Evolutionary conservation across 2,797 vertebrate genomes (phyloP), one percentile per base, ranked within the genome.

Genomic region (Enteromius thamalakanensis): DNA sequence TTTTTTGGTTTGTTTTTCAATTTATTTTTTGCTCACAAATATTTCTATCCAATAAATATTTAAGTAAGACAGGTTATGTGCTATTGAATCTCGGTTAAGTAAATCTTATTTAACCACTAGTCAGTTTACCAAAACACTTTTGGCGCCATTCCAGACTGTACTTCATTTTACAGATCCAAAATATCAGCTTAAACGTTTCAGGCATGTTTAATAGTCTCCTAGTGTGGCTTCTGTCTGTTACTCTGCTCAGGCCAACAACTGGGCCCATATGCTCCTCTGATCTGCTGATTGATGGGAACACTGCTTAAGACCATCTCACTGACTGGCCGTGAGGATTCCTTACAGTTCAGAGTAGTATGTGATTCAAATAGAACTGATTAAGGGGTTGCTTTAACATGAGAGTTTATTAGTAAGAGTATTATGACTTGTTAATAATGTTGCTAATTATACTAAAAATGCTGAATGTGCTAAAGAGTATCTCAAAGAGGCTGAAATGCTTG

Each of bases 201-300:
- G 32, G 74, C 58, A 37, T 81, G 64, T 65, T 26, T 75, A 23
- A 76, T 68, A 47, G 34, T 51, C 71, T 79, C 70, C 74, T 71
- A 83, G 49, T 19, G 72, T 49, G 82, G 19, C 37, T 76, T 49
- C 78, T 64, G 70, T 80, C 85, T 85, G 89, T 88, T 88, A 71
- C 87, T 51, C 82, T 86, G 82, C 82, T 76, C 79, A 90, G 85
- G 79, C 72, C 79, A 82, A 78, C 87, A 87, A 89, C 83, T 89
- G 86, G 81, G 60, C 32, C 72, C 81, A 74, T 84, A 87, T 88
- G 81, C 84, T 88, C 82, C 84, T 78, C 72, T 68, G 62, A 88
- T 23, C 62, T 26, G 70, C 14, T 21, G 81, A 82, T 42, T 68
- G 81, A 68, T 55, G 72, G 62, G 7, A 55, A 55, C n/a, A 81